These are phyloP conservation scores for Drosophila quasianomalipes DNA, from an alignment of 2,888 invertebrate species.

Conservation along the genomic window DNA sequence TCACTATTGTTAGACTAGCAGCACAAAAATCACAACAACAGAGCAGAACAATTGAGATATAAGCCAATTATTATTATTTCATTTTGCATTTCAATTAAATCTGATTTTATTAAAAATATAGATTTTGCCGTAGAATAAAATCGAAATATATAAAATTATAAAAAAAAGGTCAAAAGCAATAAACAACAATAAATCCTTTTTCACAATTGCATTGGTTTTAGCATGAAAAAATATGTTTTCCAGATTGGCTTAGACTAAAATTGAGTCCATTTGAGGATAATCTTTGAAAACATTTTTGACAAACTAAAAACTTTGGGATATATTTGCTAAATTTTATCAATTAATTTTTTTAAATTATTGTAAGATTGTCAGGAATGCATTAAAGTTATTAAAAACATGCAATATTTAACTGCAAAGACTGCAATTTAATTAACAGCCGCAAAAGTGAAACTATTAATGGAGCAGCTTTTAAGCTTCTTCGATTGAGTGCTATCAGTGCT, in stretches of 20 bases:
- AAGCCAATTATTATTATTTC: slow-evolving; percentile 7
- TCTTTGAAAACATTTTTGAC: neutral
- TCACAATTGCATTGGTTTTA: neutral
- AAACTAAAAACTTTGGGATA: neutral
- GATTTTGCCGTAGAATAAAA: neutral
- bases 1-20: slow-evolving; percentile 5
- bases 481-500: slow-evolving; percentile 36
- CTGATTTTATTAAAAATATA: slow-evolving; percentile 4
- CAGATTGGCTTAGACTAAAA: neutral
- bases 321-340: neutral
- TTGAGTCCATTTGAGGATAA: neutral
- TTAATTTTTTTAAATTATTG: neutral
- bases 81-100: slow-evolving; percentile 13
- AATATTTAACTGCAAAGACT: neutral
- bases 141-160: neutral
- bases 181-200: neutral
- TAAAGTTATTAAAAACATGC: neutral
- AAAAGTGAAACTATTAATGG: slow-evolving; percentile 31
- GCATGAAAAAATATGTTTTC: neutral
- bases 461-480: slow-evolving; percentile 14
- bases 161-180: neutral
- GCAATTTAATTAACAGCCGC: slow-evolving; percentile 35
- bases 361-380: neutral
- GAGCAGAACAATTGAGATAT: neutral
- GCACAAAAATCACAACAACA: neutral